Percentiles rank a stretch among this genome's conserved stretches.
Conservation (phyloP, 2,113 vertebrate genomes). For the Lophura nycthemera region DNA sequence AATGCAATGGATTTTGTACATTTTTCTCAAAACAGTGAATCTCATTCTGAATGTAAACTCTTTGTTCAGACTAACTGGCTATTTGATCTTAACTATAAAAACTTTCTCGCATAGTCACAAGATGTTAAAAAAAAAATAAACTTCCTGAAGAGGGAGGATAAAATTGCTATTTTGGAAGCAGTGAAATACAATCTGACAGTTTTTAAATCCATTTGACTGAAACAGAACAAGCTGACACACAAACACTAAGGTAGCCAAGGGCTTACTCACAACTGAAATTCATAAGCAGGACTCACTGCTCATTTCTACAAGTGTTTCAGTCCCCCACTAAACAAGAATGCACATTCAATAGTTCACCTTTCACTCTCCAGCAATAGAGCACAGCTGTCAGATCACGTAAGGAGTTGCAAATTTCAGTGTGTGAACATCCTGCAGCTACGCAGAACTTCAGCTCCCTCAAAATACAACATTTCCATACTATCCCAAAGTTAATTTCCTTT, state of each 20-base stretch:
- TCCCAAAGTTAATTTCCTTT: not conserved
- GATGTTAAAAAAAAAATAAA: not conserved
- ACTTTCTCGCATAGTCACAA: not conserved
- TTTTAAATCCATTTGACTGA: not conserved
- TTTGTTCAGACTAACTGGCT: not conserved
- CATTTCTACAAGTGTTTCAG: not conserved
- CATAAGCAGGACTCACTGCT: not conserved
- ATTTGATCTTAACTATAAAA: fast-evolving
- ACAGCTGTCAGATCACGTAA: not conserved
- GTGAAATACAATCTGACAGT: not conserved
- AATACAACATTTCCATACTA: not conserved
- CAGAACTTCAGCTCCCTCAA: fast-evolving
- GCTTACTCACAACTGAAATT: not conserved
- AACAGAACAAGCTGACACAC: not conserved
- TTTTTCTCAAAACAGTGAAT: not conserved
- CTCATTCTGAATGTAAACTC: not conserved
- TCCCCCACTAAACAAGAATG: not conserved
- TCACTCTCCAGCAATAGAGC: not conserved
- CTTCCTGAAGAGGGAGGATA: not conserved
- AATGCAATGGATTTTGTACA: fast-evolving
- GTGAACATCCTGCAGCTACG: not conserved
- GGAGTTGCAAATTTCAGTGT: fast-evolving
- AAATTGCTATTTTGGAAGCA: not conserved
- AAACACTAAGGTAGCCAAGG: not conserved
- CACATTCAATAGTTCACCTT: not conserved